A percentile compares a stretch with the other conserved stretches of the same genome.
phyloP scores from a whole-genome alignment of 2,113 vertebrate genomes.

The Eulemur rufifrons region DNA sequence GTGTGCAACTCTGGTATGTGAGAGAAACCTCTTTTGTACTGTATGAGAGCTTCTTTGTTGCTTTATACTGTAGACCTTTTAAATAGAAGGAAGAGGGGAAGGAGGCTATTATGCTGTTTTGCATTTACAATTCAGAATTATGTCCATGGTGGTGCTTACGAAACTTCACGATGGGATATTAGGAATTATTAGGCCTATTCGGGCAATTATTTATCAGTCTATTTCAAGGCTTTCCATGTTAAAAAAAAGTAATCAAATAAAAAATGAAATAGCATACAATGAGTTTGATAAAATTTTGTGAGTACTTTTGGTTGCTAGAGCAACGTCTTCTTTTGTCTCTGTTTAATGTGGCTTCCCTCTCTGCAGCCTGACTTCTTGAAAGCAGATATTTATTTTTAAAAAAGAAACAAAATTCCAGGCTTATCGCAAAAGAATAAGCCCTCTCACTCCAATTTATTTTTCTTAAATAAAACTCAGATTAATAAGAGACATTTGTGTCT shows the following conservation, averaged over 20 bases:
- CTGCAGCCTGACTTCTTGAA: conserved; percentile 57
- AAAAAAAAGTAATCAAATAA: conserved; percentile 9
- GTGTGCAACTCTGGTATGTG: conserved; percentile 52
- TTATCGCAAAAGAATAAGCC: conserved; percentile 35
- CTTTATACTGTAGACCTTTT: conserved; percentile 70
- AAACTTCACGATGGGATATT: conserved; percentile 37
- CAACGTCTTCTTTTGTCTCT: conserved; percentile 69
- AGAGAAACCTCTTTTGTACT: conserved; percentile 73
- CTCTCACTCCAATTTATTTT: conserved; percentile 10
- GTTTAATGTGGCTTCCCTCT: conserved; percentile 58
- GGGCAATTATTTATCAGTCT: conserved; percentile 34
- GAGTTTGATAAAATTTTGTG: conserved; percentile 64
- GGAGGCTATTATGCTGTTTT: conserved; percentile 48
- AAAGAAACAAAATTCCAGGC: conserved; percentile 4
- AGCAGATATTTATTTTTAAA: conserved; percentile 58
- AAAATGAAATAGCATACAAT: conserved; percentile 48
- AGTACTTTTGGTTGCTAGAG: conserved; percentile 72
- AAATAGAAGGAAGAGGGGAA: conserved; percentile 45
- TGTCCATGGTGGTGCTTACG: conserved; percentile 13
- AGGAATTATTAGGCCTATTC: background rate
- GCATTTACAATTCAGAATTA: conserved; percentile 43
- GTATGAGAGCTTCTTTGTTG: conserved; percentile 71
- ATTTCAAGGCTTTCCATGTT: conserved; percentile 34
- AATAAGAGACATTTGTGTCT: background rate
- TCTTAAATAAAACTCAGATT: conserved; percentile 33